Evolutionary conservation across 2,113 vertebrate genomes (phyloP).

Genomic region (Strix aluco): DNA sequence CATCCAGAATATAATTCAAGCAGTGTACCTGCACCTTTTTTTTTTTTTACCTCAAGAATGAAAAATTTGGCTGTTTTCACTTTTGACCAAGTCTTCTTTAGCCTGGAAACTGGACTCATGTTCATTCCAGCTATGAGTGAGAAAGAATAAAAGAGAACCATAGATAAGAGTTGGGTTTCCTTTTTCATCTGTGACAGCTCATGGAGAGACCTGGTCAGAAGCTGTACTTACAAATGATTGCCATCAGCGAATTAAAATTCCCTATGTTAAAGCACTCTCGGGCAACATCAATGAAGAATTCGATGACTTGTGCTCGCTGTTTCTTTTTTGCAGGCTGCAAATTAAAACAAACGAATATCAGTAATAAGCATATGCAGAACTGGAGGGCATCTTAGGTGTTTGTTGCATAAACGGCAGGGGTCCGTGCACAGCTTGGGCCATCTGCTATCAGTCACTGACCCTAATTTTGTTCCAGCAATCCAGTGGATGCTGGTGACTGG

Average conservation of each 20-base stretch:
- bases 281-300: constrained; percentile 95
- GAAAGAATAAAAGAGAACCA: not conserved
- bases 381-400: not conserved
- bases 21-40: not conserved
- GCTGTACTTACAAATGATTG: constrained; percentile 91
- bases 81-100: constrained; percentile 96
- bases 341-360: not conserved
- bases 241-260: constrained; percentile 97
- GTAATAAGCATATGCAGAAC: not conserved
- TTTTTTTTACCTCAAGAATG: constrained; percentile 87
- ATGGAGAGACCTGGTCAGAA: not conserved
- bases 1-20: not conserved
- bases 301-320: constrained; percentile 88
- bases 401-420: not conserved
- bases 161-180: not conserved
- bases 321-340: constrained; percentile 93
- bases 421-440: not conserved
- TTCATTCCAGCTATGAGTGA: constrained; percentile 87
- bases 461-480: not conserved
- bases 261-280: constrained; percentile 96
- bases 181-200: not conserved
- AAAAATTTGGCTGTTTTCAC: constrained; percentile 96
- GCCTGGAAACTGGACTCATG: constrained; percentile 92
- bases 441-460: not conserved
- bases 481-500: not conserved